A percentile compares a stretch with the other conserved stretches of the same genome.
These are phyloP conservation scores for Antitype chi DNA, from an alignment of 2,888 invertebrate species.

Conservation along the genomic window DNA sequence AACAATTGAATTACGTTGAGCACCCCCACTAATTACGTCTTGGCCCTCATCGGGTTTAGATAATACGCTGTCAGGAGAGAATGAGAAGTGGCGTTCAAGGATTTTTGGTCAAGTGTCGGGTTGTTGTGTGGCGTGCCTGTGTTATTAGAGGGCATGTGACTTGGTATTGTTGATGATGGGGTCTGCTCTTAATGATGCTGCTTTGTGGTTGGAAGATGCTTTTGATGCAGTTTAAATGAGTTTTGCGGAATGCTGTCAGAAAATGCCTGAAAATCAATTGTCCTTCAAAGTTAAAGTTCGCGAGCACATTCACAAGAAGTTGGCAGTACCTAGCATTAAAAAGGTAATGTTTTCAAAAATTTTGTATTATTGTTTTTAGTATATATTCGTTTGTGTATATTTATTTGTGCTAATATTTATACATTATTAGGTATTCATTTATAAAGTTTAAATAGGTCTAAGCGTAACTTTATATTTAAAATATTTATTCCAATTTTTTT, in stretches of 20 bases:
- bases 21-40: conserved; percentile 63
- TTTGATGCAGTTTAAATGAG: background rate
- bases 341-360: no score
- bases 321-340: no score
- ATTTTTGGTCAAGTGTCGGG: conserved; percentile 53
- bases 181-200: background rate
- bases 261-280: no score
- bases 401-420: no score
- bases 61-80: conserved; percentile 46
- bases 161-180: background rate
- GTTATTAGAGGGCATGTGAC: background rate
- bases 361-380: no score
- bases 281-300: no score
- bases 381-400: no score
- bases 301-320: no score
- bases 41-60: conserved; percentile 56
- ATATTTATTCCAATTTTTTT: no score
- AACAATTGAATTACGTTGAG: conserved; percentile 68
- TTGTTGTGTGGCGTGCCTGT: conserved; percentile 13
- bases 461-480: no score
- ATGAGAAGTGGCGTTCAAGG: conserved; percentile 32
- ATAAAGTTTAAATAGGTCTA: no score
- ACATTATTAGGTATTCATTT: no score
- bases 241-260: background rate
- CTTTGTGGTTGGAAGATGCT: background rate